Conservation (phyloP, 2,888 invertebrate genomes). For the Dolichopus griseipennis region DNA sequence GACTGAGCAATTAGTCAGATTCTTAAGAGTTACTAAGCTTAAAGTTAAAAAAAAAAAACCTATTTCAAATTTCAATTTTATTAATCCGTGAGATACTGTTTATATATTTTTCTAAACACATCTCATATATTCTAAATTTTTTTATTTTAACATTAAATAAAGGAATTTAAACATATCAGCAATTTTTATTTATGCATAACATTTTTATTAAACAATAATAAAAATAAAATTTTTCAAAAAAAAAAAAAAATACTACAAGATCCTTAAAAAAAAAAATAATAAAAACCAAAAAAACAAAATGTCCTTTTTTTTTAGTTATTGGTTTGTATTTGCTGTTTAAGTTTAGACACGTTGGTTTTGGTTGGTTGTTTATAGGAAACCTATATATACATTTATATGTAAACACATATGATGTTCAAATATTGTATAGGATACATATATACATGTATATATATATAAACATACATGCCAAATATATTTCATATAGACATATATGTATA, state of each 20-base stretch:
- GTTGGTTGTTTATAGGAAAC: not conserved
- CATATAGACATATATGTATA: not conserved
- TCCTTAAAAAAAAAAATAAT: too few species aligned
- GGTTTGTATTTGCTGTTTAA: not conserved
- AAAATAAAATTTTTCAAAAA: not conserved
- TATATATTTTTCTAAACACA: too few species aligned
- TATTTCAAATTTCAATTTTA: too few species aligned
- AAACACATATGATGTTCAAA: not conserved
- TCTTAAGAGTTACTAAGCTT: too few species aligned
- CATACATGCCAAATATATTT: too few species aligned
- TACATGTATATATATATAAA: not conserved
- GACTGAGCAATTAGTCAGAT: too few species aligned
- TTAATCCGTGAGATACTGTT: too few species aligned
- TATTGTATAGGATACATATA: too few species aligned
- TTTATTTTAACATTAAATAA: too few species aligned
- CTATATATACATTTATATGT: not conserved
- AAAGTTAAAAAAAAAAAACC: too few species aligned
- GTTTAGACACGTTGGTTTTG: not conserved
- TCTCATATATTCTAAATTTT: too few species aligned
- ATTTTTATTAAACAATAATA: not conserved
- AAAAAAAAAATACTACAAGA: too few species aligned
- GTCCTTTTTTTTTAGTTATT: not conserved
- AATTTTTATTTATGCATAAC: conserved; percentile 2
- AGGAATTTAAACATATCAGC: not conserved
- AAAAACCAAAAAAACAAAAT: not conserved